Conservation (phyloP, 2,797 vertebrate species). For the Odontamblyopus rebecca region DNA sequence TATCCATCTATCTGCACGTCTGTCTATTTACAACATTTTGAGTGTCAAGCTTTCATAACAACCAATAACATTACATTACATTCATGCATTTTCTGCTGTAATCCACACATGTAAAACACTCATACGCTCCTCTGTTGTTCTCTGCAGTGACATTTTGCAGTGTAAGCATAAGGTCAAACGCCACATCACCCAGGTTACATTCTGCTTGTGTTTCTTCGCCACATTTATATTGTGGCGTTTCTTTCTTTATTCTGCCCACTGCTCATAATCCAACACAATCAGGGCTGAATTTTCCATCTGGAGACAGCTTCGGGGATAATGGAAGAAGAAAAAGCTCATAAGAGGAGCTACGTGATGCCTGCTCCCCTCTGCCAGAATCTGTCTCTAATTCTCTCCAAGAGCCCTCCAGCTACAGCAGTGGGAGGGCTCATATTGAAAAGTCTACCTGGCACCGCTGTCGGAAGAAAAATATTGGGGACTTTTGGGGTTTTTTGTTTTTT, state of each 20-base stretch:
- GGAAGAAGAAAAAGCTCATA: slow-evolving; percentile 24
- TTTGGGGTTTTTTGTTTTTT: slow-evolving; percentile 20
- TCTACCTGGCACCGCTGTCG: slow-evolving; percentile 42
- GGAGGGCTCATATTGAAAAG: slow-evolving; percentile 48
- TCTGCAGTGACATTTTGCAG: background rate
- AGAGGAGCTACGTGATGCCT: slow-evolving; percentile 47
- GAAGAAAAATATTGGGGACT: slow-evolving; percentile 23
- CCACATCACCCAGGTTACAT: background rate
- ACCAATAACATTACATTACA: background rate
- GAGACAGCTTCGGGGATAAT: slow-evolving; percentile 28
- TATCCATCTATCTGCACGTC: no score
- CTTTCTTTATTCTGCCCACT: slow-evolving; percentile 11
- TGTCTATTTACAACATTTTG: no score
- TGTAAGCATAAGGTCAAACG: slow-evolving; percentile 7
- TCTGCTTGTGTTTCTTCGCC: background rate
- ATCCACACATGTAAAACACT: background rate
- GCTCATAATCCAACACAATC: slow-evolving; percentile 26
- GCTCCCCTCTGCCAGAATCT: slow-evolving; percentile 45
- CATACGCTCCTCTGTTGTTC: background rate
- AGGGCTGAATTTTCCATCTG: slow-evolving; percentile 42
- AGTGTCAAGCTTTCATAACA: no score
- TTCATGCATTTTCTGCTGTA: background rate
- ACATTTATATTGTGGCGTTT: slow-evolving; percentile 2
- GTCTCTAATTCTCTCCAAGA: slow-evolving; percentile 52
- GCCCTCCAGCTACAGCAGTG: slow-evolving; percentile 33